Conservation (phyloP, 1,140 invertebrate genomes). For the Temnothorax longispinosus region DNA sequence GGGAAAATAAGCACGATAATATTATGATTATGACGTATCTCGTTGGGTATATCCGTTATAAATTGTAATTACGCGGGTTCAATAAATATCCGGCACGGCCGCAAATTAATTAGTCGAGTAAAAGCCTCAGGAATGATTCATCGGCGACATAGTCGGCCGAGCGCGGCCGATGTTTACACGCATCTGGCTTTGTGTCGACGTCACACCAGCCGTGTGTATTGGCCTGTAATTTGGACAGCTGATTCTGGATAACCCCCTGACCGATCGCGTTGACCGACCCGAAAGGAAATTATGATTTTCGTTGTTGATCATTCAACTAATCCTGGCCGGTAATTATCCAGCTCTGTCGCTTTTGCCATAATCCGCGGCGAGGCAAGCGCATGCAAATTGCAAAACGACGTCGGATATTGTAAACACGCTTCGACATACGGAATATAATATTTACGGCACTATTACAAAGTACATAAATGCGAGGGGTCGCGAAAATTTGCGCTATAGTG, state of each 20-base stretch:
- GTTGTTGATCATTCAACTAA: constrained; percentile 46
- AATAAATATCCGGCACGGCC: constrained; percentile 29
- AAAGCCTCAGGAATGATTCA: constrained; percentile 60
- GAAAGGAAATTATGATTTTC: constrained; percentile 68
- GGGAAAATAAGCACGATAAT: constrained; percentile 8
- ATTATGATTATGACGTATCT: background rate
- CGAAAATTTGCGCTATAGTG: background rate
- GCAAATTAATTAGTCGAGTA: constrained; percentile 57
- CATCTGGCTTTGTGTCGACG: constrained; percentile 44
- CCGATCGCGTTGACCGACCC: constrained; percentile 48
- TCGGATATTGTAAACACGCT: background rate
- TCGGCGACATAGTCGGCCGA: constrained; percentile 45
- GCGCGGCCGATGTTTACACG: constrained; percentile 51
- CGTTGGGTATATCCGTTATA: background rate
- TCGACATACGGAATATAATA: background rate
- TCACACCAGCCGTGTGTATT: constrained; percentile 27
- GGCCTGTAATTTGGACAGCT: constrained; percentile 54
- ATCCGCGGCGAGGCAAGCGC: background rate
- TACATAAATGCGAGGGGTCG: too few relatives aligned
- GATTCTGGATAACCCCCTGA: constrained; percentile 51
- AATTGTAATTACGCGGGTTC: constrained; percentile 22
- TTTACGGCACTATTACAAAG: background rate
- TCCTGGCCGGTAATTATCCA: constrained; percentile 41
- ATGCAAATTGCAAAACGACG: constrained; percentile 43
- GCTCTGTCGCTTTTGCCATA: constrained; percentile 39